Conservation (phyloP, 1,140 invertebrate genomes). For the Cylas formicarius region DNA sequence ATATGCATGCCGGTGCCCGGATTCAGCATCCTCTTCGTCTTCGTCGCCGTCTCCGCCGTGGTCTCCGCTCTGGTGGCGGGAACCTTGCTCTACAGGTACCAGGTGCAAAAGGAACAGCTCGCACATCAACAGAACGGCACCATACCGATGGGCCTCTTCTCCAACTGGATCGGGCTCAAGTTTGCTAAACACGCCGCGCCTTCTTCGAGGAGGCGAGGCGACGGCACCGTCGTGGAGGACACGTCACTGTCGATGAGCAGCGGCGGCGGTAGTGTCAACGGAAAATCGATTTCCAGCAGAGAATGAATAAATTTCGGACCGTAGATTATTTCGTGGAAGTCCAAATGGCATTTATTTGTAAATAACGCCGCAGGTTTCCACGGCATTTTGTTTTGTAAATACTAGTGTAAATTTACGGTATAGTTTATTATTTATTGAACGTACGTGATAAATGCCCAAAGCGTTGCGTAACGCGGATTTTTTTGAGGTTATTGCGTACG, state of each 20-base stretch:
- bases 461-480: no score
- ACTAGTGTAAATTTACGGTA: no score
- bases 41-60: conserved; percentile 76
- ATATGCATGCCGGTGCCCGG: conserved; percentile 84
- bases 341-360: no score
- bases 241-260: conserved; percentile 19
- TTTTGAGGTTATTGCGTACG: no score
- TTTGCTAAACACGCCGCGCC: conserved; percentile 34
- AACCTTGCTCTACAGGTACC: conserved; percentile 44
- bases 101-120: conserved; percentile 60
- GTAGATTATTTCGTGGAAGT: no score
- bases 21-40: conserved; percentile 79
- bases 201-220: conserved; percentile 43
- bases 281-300: conserved; percentile 3
- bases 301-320: no score
- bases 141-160: conserved; percentile 50
- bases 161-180: conserved; percentile 65
- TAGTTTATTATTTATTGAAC: no score
- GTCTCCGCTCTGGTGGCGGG: conserved; percentile 59
- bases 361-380: no score
- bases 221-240: conserved; percentile 32
- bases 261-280: conserved; percentile 6
- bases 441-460: no score
- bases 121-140: conserved; percentile 45
- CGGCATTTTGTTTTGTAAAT: no score